These are phyloP conservation scores for Hoplodrina ambigua DNA, from an alignment of 2,888 invertebrate species.

Conservation along the genomic window DNA sequence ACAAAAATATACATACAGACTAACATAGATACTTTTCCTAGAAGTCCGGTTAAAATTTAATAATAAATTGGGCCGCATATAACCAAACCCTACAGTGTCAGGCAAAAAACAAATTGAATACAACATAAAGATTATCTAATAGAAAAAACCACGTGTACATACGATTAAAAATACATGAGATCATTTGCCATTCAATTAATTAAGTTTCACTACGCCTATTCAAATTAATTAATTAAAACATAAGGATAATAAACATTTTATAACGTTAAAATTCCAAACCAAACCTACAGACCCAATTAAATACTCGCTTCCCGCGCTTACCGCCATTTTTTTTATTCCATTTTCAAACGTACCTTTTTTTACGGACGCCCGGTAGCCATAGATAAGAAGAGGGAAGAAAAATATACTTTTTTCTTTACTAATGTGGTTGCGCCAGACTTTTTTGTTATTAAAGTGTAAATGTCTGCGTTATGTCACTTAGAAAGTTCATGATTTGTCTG, in stretches of 20 bases:
- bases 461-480: conserved; percentile 51
- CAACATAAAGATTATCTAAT: not conserved
- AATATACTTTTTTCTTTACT: conserved; percentile 55
- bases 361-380: conserved; percentile 61
- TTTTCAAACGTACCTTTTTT: conserved; percentile 57
- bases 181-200: conserved; percentile 1
- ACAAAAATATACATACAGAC: too few relatives aligned
- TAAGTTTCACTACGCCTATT: not conserved
- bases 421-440: conserved; percentile 41
- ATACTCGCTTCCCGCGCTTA: conserved; percentile 20
- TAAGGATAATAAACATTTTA: conserved; percentile 10
- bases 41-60: too few relatives aligned
- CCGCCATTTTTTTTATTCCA: conserved; percentile 46
- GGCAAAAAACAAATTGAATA: not conserved
- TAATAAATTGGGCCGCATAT: too few relatives aligned
- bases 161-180: not conserved
- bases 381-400: conserved; percentile 58
- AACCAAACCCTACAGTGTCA: not conserved
- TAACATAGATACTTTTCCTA: too few relatives aligned
- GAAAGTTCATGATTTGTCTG: conserved; percentile 28
- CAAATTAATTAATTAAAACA: conserved; percentile 21
- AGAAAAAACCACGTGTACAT: not conserved
- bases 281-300: conserved; percentile 58
- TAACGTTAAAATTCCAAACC: conserved; percentile 12
- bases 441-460: conserved; percentile 54